A percentile compares a stretch with the other conserved stretches of the same genome.
Evolutionary conservation across 2,888 invertebrate genomes (phyloP).

Genomic region (Schrankia costaestrigalis): DNA sequence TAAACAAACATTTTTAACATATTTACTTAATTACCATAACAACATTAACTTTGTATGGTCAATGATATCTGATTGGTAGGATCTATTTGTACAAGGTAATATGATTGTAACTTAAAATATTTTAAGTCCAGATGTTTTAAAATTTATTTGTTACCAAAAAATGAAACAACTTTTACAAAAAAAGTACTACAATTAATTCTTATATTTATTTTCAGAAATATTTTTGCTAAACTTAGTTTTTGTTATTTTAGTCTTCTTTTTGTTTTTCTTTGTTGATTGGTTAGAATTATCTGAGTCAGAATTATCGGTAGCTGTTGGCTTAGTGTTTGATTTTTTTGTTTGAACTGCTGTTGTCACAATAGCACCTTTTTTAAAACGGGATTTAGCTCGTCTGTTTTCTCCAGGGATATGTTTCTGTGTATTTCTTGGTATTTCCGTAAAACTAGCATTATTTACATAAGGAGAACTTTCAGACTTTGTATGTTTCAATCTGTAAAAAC

Average conservation of each 20-base stretch:
- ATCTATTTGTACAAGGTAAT: no score
- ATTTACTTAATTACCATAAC: no score
- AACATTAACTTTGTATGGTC: no score
- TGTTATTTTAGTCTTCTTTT: constrained; percentile 66
- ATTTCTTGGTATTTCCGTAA: constrained; percentile 68
- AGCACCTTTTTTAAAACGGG: constrained; percentile 81
- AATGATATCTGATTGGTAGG: no score
- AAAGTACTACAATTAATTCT: constrained; percentile 33
- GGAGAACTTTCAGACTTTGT: constrained; percentile 59
- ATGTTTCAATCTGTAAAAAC: constrained; percentile 64
- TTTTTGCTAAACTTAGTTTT: constrained; percentile 56
- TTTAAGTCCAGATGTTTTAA: no score
- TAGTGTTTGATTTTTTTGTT: constrained; percentile 55
- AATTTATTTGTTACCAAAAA: no score
- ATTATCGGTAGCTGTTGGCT: constrained; percentile 56
- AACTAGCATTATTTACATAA: constrained; percentile 64
- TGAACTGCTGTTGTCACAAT: constrained; percentile 81
- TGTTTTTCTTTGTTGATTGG: constrained; percentile 61
- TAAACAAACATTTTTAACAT: no score
- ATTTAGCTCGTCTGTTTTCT: constrained; percentile 55
- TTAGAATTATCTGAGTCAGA: constrained; percentile 72
- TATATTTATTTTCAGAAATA: constrained; percentile 52
- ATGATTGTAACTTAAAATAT: no score
- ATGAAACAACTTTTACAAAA: no score
- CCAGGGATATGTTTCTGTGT: constrained; percentile 45